A percentile compares a stretch with the other conserved stretches of the same genome.
phyloP scores from a whole-genome alignment of 2,797 vertebrate genomes.

The Parambassis ranga region DNA sequence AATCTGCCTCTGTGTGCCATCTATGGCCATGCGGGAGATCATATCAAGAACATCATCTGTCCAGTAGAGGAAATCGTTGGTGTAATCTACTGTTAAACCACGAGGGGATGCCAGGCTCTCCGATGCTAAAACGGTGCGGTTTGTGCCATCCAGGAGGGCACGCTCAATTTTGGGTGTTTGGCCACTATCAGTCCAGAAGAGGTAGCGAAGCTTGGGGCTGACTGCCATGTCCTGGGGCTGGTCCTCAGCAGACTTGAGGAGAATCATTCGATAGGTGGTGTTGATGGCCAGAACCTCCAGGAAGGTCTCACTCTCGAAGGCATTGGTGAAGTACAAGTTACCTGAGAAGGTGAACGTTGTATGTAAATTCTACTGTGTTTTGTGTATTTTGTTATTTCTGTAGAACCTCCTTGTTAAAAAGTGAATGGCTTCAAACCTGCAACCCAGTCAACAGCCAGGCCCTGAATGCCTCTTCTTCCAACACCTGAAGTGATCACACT shows the following conservation, averaged over 20 bases:
- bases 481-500: conserved; percentile 82
- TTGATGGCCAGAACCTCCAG: conserved; percentile 90
- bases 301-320: conserved; percentile 85
- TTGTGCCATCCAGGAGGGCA: conserved; percentile 89
- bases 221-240: conserved; percentile 87
- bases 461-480: conserved; percentile 86
- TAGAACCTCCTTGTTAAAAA: not conserved
- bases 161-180: conserved; percentile 93
- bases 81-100: conserved; percentile 88
- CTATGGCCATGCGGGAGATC: conserved; percentile 85
- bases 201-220: conserved; percentile 87
- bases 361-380: too few species aligned
- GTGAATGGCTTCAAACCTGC: conserved; percentile 78
- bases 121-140: conserved; percentile 89
- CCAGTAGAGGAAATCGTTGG: conserved; percentile 88
- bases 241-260: conserved; percentile 86
- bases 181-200: conserved; percentile 94
- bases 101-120: conserved; percentile 88
- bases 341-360: conserved; percentile 69
- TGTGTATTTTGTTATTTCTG: too few species aligned
- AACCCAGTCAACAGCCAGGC: conserved; percentile 92
- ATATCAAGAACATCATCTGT: conserved; percentile 91
- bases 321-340: conserved; percentile 95
- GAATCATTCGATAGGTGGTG: conserved; percentile 84
- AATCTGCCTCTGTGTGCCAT: conserved; percentile 85